A percentile compares a stretch with the other conserved stretches of the same genome.
phyloP scores from a whole-genome alignment of 2,113 vertebrate species.

The Epinephelus fuscoguttatus region DNA sequence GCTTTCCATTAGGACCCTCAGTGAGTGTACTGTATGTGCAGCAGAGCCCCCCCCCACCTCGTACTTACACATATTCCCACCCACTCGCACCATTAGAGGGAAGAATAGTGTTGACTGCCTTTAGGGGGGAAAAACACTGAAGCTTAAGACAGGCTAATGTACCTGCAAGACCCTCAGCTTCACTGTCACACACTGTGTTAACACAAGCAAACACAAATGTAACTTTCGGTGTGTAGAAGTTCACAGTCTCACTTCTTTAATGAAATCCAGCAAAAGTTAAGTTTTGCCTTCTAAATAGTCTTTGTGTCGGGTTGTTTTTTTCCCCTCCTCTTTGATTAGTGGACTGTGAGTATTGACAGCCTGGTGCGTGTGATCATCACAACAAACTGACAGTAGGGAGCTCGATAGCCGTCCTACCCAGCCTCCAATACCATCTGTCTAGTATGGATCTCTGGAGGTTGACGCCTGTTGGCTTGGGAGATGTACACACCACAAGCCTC shows the following conservation, averaged over 20 bases:
- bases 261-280: constrained; percentile 66
- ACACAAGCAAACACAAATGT: constrained; percentile 21
- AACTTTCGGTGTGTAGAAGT: constrained; percentile 59
- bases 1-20: constrained; percentile 91
- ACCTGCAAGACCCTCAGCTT: background rate
- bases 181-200: no score
- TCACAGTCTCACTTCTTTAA: constrained; percentile 53
- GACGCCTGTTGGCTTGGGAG: constrained; percentile 71
- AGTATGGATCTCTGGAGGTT: constrained; percentile 83
- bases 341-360: constrained; percentile 79
- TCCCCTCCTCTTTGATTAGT: constrained; percentile 74
- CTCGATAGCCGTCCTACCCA: constrained; percentile 68
- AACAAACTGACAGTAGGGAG: constrained; percentile 75
- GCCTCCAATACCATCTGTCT: constrained; percentile 84
- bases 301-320: constrained; percentile 43
- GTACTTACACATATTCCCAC: constrained; percentile 63
- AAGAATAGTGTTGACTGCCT: constrained; percentile 86
- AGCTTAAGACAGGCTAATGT: constrained; percentile 74
- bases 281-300: constrained; percentile 50
- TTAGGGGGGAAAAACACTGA: constrained; percentile 79
- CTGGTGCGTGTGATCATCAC: constrained; percentile 77
- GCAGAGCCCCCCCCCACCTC: constrained; percentile 35
- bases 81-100: constrained; percentile 83
- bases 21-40: constrained; percentile 86
- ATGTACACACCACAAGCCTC: constrained; percentile 70